These are phyloP conservation scores for Caenorhabditis imperialis DNA, from an alignment of 2,888 invertebrate species.

Conservation along the genomic window DNA sequence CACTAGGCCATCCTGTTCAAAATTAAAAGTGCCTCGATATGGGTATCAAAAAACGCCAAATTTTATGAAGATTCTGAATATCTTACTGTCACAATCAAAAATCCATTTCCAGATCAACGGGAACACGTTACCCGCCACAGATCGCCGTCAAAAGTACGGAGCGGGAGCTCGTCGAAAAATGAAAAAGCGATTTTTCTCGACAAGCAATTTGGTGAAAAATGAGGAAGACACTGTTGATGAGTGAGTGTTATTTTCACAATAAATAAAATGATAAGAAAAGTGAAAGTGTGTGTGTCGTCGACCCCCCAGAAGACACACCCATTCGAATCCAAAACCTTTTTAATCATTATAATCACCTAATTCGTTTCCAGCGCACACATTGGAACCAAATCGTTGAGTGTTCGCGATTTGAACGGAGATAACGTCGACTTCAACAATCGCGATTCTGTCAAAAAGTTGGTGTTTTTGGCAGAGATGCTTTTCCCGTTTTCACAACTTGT, in stretches of 20 bases:
- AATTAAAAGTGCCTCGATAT: no score
- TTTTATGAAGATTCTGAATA: no score
- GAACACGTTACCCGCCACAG: conserved; percentile 8
- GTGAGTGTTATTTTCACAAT: conserved; percentile 28
- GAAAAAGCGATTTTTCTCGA: conserved; percentile 38
- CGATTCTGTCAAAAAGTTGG: conserved; percentile 59
- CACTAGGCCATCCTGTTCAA: no score
- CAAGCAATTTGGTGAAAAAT: conserved; percentile 28
- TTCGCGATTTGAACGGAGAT: conserved; percentile 63
- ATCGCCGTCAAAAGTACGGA: conserved; percentile 23
- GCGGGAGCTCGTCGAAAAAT: conserved; percentile 21
- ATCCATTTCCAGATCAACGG: background rate
- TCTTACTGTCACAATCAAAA: background rate
- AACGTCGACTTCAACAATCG: conserved; percentile 63
- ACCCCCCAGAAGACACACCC: background rate
- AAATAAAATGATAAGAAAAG: no score
- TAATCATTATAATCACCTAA: conserved; percentile 45
- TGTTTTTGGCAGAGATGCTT: conserved; percentile 3
- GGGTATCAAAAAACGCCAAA: no score
- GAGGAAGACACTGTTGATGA: conserved; percentile 26
- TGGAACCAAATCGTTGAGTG: conserved; percentile 58
- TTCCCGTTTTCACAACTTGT: background rate
- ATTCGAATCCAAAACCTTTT: conserved; percentile 32
- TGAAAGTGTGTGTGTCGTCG: background rate
- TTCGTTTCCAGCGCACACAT: no score